Conservation (phyloP, 2,888 invertebrate genomes). For the Falcaria lacertinaria region DNA sequence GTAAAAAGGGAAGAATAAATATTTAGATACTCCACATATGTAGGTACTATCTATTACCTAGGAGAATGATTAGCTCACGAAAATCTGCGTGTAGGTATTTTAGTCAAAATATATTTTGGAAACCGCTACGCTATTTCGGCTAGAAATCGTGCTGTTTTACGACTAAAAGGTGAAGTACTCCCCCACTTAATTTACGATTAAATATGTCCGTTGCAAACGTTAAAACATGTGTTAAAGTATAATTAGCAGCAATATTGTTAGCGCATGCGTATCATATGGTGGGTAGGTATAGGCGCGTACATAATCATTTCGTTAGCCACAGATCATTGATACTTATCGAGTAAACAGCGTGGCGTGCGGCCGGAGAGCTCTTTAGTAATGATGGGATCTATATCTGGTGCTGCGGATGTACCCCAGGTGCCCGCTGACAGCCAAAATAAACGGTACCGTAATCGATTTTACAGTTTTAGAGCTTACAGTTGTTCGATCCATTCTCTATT, state of each 20-base stretch:
- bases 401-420: constrained; percentile 64
- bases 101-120: no score
- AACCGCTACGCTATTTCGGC: no score
- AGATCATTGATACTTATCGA: constrained; percentile 43
- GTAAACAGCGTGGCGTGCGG: constrained; percentile 36
- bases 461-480: constrained; percentile 59
- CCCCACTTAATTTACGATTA: not conserved
- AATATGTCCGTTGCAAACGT: not conserved
- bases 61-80: no score
- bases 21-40: no score
- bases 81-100: no score
- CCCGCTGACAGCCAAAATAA: constrained; percentile 70
- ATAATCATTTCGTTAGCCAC: constrained; percentile 38
- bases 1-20: no score
- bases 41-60: no score
- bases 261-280: no score
- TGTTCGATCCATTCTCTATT: constrained; percentile 48
- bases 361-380: constrained; percentile 29
- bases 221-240: constrained; percentile 9
- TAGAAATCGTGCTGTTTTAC: no score
- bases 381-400: constrained; percentile 70
- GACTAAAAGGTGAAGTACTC: no score
- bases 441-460: constrained; percentile 69
- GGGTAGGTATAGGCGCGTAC: constrained; percentile 18
- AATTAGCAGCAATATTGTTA: constrained; percentile 11